Base-by-base conservation (phyloP, 2,797 vertebrate genomes). In the Falco cherrug region DNA sequence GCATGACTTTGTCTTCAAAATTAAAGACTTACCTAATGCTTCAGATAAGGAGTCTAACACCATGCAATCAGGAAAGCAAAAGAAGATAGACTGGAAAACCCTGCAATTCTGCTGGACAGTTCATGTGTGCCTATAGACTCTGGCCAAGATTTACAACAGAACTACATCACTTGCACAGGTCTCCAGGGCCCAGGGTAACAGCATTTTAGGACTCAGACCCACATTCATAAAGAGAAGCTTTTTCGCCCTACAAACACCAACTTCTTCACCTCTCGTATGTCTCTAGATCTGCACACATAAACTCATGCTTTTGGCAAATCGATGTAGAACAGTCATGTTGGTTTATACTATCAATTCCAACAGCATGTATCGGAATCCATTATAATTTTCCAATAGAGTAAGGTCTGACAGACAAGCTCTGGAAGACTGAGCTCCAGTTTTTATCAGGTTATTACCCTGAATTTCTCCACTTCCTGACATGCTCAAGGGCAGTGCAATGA, bases 381-480 rank as follows among this genome's bases (percentile, higher is more conserved):
- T 82, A 82, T 8, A 54, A 87, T 87, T 94, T 82, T 82, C 89
- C 87, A 84, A 22, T 3, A 71, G 39, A 56, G 17, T 16, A 67
- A 77, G 35, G 31, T 65, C 79, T 92, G 79, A 84, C 71, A 83
- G 63, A 79, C 37, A 83, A 89, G 50, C 31, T 80, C 25, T 35
- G 64, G 48, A 91, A 91, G 85, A 87, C 53, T 68, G 45, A 95
- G 33, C 33, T 81, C 76, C 45, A 39, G 45, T 60, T 83, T 91
- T 93, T 80, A 85, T 83, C 76, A 77, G 64, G 18, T 65, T 64
- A 87, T 86, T 68, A 70, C 25, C n/a, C 76, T 83, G 69, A 67
- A 87, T 84, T 91, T 89, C 60, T n/a, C 54, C 20, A 18, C 21
- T 89, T 68, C 14, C 48, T 67, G 67, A 43, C 71, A 67, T 19